phyloP scores from a whole-genome alignment of 2,888 invertebrate genomes.

The Himalopsyche anomala region DNA sequence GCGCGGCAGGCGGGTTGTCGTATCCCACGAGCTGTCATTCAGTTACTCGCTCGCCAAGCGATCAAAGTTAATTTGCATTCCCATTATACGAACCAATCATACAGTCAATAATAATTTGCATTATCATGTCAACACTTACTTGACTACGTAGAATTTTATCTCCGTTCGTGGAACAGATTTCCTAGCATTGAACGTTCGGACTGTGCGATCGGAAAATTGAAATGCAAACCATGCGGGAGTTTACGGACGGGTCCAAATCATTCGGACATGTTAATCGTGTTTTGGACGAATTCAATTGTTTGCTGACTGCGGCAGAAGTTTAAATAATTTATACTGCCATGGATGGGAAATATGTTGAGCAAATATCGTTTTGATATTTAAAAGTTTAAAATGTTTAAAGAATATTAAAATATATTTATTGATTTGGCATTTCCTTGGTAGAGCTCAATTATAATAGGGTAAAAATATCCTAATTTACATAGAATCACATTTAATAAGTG shows the following conservation, averaged over 20 bases:
- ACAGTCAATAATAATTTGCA: background rate
- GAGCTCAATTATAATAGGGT: too few relatives aligned
- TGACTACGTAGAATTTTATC: background rate
- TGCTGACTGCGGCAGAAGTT: background rate
- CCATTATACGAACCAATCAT: background rate
- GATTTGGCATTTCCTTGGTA: too few relatives aligned
- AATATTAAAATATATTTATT: too few relatives aligned
- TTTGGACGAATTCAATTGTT: background rate
- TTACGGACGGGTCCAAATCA: background rate
- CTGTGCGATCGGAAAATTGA: background rate
- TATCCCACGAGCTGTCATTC: background rate
- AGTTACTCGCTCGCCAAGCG: background rate
- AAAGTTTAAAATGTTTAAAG: too few relatives aligned
- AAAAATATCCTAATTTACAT: too few relatives aligned
- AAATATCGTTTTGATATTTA: too few relatives aligned
- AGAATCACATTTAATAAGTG: too few relatives aligned
- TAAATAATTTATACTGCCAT: background rate
- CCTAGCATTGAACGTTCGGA: background rate
- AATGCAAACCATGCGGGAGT: background rate
- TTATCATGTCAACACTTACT: conserved; percentile 8
- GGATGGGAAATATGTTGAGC: background rate
- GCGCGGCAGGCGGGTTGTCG: background rate
- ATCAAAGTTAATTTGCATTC: conserved; percentile 6
- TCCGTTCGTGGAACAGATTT: background rate
- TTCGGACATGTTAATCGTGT: background rate